Evolutionary conservation across 2,113 vertebrate genomes (phyloP), one percentile per base, ranked within the genome.

Genomic region (Okapia johnstoni): DNA sequence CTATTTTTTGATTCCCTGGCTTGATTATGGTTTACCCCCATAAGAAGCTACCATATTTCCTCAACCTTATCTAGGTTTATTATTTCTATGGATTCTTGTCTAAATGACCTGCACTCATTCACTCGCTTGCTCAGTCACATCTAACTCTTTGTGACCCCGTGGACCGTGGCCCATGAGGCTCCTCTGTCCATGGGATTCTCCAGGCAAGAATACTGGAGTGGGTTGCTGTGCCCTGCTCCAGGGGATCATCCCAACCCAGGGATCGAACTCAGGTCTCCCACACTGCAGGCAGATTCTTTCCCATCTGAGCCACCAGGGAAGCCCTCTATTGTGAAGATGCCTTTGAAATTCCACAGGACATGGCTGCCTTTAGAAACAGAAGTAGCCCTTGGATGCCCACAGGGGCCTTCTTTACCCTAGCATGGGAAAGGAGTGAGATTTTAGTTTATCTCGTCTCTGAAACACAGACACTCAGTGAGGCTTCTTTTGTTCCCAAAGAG

Each of bases 401-500:
- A 23, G 86, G 90, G 30, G 13, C 1, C 58, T 54, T 28, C 83
- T 89, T 70, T 81, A 33, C 30, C 36, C 73, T 93, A 63, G 25
- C 40, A 1, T 2, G 36, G 84, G 77, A 83, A 81, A 58, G 16
- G 26, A n/a, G 70, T 85, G 58, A 28, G 83, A 76, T 89, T 76
- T 92, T 90, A 94, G 83, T 94, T 70, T 90, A n/a, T 87, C 95
- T 96, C 33, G 26, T 63, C n/a, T 46, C n/a, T 81, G 57, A 40
- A 90, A 60, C 77, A 23, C 10, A n/a, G 92, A 40, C 55, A 46
- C 5, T 95, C 86, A 60, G 15, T 30, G 16, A 2, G 50, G 76
- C 54, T 97, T 88, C 97, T 79, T 97, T 98, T 98, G 95, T 83
- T 88, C 70, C 95, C 80, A 36, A 60, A 63, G 52, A 92, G 61